A percentile compares a stretch with the other conserved stretches of the same genome.
These are phyloP conservation scores for Lymantria monacha DNA, from an alignment of 2,888 invertebrate species.

Conservation along the genomic window DNA sequence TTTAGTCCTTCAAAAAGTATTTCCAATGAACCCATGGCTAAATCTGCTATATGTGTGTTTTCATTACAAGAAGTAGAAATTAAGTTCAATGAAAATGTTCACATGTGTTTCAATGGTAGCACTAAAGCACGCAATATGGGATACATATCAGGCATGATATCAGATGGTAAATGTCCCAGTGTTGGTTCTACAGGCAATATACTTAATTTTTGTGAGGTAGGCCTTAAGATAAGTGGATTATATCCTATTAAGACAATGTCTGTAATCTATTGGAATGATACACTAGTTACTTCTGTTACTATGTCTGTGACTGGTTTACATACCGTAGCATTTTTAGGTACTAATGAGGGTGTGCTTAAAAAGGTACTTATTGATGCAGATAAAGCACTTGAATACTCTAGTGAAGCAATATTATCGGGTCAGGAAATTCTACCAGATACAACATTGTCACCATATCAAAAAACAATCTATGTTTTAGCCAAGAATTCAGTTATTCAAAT, in stretches of 20 bases:
- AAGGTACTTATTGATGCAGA: conserved; percentile 87
- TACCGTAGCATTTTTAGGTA: conserved; percentile 97
- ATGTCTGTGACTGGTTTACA: conserved; percentile 94
- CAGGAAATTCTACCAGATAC: conserved; percentile 93
- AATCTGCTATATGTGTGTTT: conserved; percentile 96
- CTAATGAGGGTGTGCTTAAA: conserved; percentile 91
- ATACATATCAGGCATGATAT: conserved; percentile 94
- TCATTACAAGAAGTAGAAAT: conserved; percentile 94
- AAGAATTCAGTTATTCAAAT: conserved; percentile 72
- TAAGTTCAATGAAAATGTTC: conserved; percentile 97
- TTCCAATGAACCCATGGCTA: conserved; percentile 89
- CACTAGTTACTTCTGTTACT: conserved; percentile 91
- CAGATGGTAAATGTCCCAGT: conserved; percentile 94
- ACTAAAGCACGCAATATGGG: conserved; percentile 96
- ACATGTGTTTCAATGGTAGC: conserved; percentile 98
- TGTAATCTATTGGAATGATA: conserved; percentile 89
- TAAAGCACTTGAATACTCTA: conserved; percentile 91
- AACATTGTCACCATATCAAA: conserved; percentile 90
- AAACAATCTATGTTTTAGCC: conserved; percentile 93
- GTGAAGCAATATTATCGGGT: conserved; percentile 90
- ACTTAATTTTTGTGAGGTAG: conserved; percentile 95
- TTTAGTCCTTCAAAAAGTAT: conserved; percentile 96
- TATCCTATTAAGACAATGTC: conserved; percentile 91
- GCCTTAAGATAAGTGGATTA: conserved; percentile 94
- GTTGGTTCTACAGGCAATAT: conserved; percentile 95